These are phyloP conservation scores for Drosophila subobscura DNA, from an alignment of 1,140 invertebrate genomes.

Conservation along the genomic window DNA sequence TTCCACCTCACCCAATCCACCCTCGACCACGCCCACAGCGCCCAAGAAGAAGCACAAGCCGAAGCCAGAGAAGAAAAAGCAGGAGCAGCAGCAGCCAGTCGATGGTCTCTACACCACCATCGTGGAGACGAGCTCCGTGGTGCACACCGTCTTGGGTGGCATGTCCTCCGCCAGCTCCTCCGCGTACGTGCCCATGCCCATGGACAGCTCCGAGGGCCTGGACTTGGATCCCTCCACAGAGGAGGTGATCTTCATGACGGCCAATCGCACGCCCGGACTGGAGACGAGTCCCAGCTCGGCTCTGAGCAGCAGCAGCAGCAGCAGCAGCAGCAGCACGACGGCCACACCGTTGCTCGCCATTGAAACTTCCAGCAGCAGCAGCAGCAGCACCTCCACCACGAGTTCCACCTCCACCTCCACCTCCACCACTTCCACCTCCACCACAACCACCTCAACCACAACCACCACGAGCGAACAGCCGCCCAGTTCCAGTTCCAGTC, in stretches of 20 bases:
- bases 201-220: constrained; percentile 58
- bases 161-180: constrained; percentile 53
- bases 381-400: constrained; percentile 38
- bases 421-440: constrained; percentile 52
- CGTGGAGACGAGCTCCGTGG: constrained; percentile 71
- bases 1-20: constrained; percentile 7
- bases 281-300: constrained; percentile 55
- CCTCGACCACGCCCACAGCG: constrained; percentile 6
- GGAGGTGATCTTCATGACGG: constrained; percentile 78
- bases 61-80: constrained; percentile 64
- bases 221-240: constrained; percentile 73
- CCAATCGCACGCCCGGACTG: constrained; percentile 81
- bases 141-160: constrained; percentile 65
- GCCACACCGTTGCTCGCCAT: constrained; percentile 32
- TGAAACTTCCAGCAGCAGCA: constrained; percentile 49
- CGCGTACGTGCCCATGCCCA: constrained; percentile 75
- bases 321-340: not conserved
- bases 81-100: not conserved
- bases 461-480: constrained; percentile 7
- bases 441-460: constrained; percentile 46
- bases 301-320: too few relatives aligned
- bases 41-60: constrained; percentile 73
- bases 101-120: constrained; percentile 57
- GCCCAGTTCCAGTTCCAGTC: constrained; percentile 13
- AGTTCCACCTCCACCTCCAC: constrained; percentile 34